Evolutionary conservation across 1,140 invertebrate species (phyloP).

Genomic region (Drosophila sechellia): DNA sequence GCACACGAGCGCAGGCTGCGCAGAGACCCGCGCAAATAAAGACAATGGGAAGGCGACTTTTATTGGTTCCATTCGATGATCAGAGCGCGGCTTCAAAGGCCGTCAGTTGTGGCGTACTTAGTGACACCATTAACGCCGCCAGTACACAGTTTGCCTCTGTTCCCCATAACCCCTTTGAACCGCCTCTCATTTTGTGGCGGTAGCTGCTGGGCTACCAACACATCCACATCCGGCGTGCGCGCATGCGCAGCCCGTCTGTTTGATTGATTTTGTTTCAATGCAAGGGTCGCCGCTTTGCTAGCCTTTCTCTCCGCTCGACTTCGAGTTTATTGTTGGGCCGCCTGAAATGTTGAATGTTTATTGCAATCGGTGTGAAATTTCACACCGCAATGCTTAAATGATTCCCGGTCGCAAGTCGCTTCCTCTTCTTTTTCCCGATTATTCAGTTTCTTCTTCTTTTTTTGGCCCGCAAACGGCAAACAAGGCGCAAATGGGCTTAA

Average conservation of each 20-base stretch:
- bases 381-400: conserved; percentile 84
- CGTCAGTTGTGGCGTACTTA: conserved; percentile 76
- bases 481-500: conserved; percentile 15
- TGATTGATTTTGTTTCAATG: conserved; percentile 80
- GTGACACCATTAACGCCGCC: conserved; percentile 80
- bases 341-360: conserved; percentile 73
- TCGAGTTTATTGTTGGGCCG: conserved; percentile 45
- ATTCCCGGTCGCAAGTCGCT: conserved; percentile 59
- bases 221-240: conserved; percentile 77
- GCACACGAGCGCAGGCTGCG: conserved; percentile 12
- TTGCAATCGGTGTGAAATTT: conserved; percentile 84
- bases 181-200: conserved; percentile 6
- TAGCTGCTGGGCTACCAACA: conserved; percentile 44
- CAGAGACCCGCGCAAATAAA: conserved; percentile 72
- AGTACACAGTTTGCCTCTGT: not conserved
- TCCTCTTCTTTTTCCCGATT: conserved; percentile 9
- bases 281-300: conserved; percentile 40
- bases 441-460: conserved; percentile 5
- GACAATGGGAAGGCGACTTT: conserved; percentile 79
- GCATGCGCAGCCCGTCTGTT: conserved; percentile 68
- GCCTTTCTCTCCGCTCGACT: conserved; percentile 59
- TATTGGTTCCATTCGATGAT: conserved; percentile 85
- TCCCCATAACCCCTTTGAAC: conserved; percentile 1
- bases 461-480: conserved; percentile 45
- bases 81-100: conserved; percentile 43